Base-by-base conservation (phyloP, 1,140 invertebrate genomes). In the Pollicipes pollicipes region DNA sequence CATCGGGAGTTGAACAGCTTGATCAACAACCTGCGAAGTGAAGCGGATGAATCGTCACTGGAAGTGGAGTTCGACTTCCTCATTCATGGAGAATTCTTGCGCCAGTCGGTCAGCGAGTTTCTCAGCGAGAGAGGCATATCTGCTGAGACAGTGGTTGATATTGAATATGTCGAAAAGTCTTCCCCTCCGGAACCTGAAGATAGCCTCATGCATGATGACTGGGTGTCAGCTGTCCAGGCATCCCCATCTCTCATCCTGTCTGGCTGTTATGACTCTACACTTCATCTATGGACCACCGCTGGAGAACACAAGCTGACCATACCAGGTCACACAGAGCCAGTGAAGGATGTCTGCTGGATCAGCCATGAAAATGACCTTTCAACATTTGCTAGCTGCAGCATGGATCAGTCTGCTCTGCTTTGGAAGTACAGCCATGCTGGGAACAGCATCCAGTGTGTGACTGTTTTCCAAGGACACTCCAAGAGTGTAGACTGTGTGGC, bases 261-360 rank as follows among this genome's bases (percentile, higher is more conserved):
- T 29, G 64, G 64, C 64, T 66, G 64, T 24, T 66, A 66, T 29
- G 64, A 66, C 26, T 28, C 27, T 10, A 66, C 64, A 28, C 76
- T 97, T 29, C 89, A 93, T 74, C 83, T 97, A 71, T 97, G 92
- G 92, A 90, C 85, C 16, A 82, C 82, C 17, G 88, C 90, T 82
- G 93, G 93, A 26, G 87, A 90, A 76, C 88, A 92, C 77, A 84
- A 88, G 73, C 80, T 91, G 58, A 88, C 88, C 4, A 88, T 94
- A 74, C 87, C 90, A 69, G 91, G 90, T 3, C 95, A 98, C 78
- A 85, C 85, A 45, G 88, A 85, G 37, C 88, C 89, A 29, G 84
- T 95, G 0, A 95, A 94, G 83, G 87, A 87, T 68, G 90, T 97
- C 0, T 81, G 86, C 28, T 28, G n/a, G n/a, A 29, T 66, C 3